Evolutionary conservation across 1,140 invertebrate genomes (phyloP).

Genomic region (Hyphantria cunea): DNA sequence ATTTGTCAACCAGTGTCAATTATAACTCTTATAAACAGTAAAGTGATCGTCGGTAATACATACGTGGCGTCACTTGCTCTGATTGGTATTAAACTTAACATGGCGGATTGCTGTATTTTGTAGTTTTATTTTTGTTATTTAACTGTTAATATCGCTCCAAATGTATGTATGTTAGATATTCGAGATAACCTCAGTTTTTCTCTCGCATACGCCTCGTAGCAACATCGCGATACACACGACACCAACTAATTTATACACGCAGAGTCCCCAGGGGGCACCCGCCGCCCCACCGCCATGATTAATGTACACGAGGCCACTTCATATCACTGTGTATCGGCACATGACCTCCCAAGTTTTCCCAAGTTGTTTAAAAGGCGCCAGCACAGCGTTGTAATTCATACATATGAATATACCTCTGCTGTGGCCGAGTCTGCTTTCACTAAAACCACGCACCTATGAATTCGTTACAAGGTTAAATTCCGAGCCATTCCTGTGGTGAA

Average conservation of each 20-base stretch:
- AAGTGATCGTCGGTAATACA: too few species aligned
- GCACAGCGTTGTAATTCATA: neutral
- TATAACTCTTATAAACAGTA: too few species aligned
- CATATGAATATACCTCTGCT: neutral
- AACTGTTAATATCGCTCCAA: too few species aligned
- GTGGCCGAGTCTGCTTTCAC: neutral
- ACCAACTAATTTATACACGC: constrained; percentile 19
- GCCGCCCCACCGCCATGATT: constrained; percentile 5
- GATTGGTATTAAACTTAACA: too few species aligned
- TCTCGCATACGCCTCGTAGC: neutral
- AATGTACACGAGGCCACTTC: constrained; percentile 14
- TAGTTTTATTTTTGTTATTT: too few species aligned
- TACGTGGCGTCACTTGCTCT: too few species aligned
- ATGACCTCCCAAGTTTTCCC: neutral
- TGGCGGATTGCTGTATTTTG: too few species aligned
- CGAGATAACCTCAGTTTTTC: neutral
- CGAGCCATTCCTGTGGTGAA: too few species aligned
- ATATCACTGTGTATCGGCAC: constrained; percentile 10
- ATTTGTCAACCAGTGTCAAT: too few species aligned
- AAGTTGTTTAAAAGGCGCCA: neutral
- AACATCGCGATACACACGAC: constrained; percentile 4
- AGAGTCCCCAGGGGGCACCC: neutral
- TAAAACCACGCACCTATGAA: neutral
- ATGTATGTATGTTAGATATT: neutral
- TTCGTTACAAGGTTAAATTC: neutral